phyloP scores from a whole-genome alignment of 2,797 vertebrate genomes.

The Syndactyla subalaris region DNA sequence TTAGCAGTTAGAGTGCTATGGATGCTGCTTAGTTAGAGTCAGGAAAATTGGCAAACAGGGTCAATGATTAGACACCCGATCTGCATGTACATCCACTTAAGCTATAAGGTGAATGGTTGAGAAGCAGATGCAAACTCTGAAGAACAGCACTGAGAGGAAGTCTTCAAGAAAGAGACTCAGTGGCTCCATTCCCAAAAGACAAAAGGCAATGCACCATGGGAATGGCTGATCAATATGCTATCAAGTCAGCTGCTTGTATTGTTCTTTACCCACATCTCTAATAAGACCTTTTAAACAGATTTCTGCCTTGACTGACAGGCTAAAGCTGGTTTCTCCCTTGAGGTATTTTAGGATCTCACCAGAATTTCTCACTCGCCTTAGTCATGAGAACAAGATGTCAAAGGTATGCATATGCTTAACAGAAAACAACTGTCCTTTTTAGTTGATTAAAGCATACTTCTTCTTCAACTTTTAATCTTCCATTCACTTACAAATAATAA shows the following conservation, averaged over 20 bases:
- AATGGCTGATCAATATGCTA: not conserved
- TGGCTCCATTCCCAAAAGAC: not conserved
- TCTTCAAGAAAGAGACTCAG: not conserved
- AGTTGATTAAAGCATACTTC: not conserved
- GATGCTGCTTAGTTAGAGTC: not conserved
- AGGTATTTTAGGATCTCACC: not conserved
- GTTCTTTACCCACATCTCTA: not conserved
- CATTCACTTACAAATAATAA: not conserved
- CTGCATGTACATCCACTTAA: not conserved
- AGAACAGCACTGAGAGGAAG: not conserved
- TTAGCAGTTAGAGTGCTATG: not conserved
- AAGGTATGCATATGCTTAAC: not conserved
- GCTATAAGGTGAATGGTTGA: not conserved
- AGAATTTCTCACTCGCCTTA: not conserved
- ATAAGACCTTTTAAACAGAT: not conserved
- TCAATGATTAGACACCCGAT: not conserved
- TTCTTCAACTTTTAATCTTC: not conserved
- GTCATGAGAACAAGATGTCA: not conserved
- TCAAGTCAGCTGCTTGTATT: not conserved
- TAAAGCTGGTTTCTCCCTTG: not conserved
- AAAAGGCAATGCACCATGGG: not conserved
- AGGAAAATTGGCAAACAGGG: not conserved
- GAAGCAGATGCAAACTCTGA: not conserved
- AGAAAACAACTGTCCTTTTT: not conserved
- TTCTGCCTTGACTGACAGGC: not conserved